Evolutionary conservation across 2,797 vertebrate genomes (phyloP).

Genomic region (Graptemys geographica): DNA sequence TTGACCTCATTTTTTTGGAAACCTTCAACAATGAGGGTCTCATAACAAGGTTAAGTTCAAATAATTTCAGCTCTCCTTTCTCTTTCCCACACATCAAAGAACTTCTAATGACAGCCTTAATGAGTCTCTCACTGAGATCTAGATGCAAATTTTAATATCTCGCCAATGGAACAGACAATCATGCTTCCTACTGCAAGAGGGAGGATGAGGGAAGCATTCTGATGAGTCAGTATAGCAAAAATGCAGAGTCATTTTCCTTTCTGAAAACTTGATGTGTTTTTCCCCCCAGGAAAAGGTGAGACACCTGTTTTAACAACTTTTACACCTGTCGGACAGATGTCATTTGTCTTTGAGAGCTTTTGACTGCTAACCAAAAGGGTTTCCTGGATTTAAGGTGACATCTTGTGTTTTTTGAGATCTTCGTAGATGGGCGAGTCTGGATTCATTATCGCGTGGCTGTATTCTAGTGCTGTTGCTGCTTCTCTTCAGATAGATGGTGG

Average conservation of each 20-base stretch:
- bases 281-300: not conserved
- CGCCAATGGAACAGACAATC: slow-evolving; percentile 1
- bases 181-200: not conserved
- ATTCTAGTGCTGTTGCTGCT: not conserved
- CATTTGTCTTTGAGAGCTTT: not conserved
- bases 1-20: slow-evolving; percentile 28
- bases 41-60: not conserved
- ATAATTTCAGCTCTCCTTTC: slow-evolving; percentile 16
- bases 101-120: slow-evolving; percentile 39
- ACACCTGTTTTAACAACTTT: not conserved
- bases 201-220: not conserved
- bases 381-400: not conserved
- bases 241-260: not conserved
- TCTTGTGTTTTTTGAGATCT: not conserved
- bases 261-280: not conserved
- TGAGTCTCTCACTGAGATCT: not conserved
- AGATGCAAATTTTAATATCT: slow-evolving; percentile 40
- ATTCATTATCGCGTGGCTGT: not conserved
- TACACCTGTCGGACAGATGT: not conserved
- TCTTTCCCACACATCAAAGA: slow-evolving; percentile 30
- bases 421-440: not conserved
- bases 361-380: not conserved
- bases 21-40: not conserved
- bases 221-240: not conserved
- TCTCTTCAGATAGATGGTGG: not conserved